Conservation (phyloP, 2,797 vertebrate species). For the Sternotherus odoratus region DNA sequence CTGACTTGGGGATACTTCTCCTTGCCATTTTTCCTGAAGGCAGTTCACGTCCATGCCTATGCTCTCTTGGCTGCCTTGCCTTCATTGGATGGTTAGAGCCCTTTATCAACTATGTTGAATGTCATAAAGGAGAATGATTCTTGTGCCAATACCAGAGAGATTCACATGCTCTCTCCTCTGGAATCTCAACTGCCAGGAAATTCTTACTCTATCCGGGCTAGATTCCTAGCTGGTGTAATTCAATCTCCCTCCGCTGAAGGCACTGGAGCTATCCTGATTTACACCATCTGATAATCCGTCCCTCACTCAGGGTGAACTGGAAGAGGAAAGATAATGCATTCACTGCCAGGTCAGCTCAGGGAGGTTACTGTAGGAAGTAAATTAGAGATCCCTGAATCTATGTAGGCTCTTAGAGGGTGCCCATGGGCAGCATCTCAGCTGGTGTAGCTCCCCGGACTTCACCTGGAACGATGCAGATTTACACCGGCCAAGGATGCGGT, state of each 20-base stretch:
- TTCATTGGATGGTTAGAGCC: slow-evolving; percentile 30
- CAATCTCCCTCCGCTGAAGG: not conserved
- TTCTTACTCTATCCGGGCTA: not conserved
- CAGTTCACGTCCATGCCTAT: slow-evolving; percentile 48
- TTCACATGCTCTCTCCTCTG: slow-evolving; percentile 32
- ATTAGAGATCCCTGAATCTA: not conserved
- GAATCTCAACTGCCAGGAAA: accelerated
- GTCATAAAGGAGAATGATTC: not conserved
- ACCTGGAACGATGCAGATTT: not conserved
- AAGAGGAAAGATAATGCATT: not conserved
- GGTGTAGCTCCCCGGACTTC: not conserved
- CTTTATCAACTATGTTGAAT: slow-evolving; percentile 22
- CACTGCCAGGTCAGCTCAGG: accelerated
- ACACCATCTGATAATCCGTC: not conserved
- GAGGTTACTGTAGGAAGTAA: slow-evolving; percentile 20
- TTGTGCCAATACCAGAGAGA: slow-evolving; percentile 31
- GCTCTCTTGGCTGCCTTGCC: slow-evolving; percentile 7
- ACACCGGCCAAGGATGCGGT: too few species aligned
- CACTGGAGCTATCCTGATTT: not conserved
- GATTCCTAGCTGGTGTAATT: not conserved
- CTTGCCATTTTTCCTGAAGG: slow-evolving; percentile 50
- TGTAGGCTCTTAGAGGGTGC: too few species aligned
- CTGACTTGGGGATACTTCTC: slow-evolving; percentile 44
- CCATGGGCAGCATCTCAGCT: not conserved
- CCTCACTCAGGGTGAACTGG: not conserved